Percentiles rank a stretch among this genome's conserved stretches.
Evolutionary conservation across 2,888 invertebrate species (phyloP).

Genomic region (Perizoma affinitatum): DNA sequence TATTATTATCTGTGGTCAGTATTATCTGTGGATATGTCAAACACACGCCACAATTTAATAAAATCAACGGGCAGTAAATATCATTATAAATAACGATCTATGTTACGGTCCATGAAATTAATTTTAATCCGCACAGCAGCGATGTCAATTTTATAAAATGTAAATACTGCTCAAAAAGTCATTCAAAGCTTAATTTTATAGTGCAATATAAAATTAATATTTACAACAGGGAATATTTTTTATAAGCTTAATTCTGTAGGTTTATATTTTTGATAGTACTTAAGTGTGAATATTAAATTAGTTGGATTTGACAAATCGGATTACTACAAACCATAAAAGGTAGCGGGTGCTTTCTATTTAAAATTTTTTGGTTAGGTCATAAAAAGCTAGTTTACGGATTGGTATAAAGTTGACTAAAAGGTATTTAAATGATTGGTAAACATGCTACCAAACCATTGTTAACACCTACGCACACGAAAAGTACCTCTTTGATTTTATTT

Average conservation of each 20-base stretch:
- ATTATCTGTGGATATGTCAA: too few relatives aligned
- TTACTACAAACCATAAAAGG: constrained; percentile 24
- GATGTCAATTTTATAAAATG: constrained; percentile 20
- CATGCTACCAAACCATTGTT: constrained; percentile 17
- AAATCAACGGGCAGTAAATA: too few relatives aligned
- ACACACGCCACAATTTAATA: too few relatives aligned
- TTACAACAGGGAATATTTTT: constrained; percentile 23
- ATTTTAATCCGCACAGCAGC: constrained; percentile 23
- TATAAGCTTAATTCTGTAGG: constrained; percentile 28
- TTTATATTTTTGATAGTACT: constrained; percentile 22
- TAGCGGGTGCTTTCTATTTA: constrained; percentile 19
- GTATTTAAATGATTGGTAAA: constrained; percentile 17
- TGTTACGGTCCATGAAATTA: constrained; percentile 21
- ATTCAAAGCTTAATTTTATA: constrained; percentile 29
- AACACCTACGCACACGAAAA: constrained; percentile 9
- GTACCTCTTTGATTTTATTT: background rate
- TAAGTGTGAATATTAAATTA: constrained; percentile 36
- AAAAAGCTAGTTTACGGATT: constrained; percentile 14
- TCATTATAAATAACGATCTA: constrained; percentile 9
- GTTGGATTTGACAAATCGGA: constrained; percentile 23
- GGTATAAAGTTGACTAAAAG: background rate
- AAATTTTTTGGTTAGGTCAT: constrained; percentile 13
- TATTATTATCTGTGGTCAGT: too few relatives aligned
- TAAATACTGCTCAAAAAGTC: constrained; percentile 10
- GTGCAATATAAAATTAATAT: constrained; percentile 34